Conservation (phyloP, 2,113 vertebrate species). For the Pachycephala philippinensis region DNA sequence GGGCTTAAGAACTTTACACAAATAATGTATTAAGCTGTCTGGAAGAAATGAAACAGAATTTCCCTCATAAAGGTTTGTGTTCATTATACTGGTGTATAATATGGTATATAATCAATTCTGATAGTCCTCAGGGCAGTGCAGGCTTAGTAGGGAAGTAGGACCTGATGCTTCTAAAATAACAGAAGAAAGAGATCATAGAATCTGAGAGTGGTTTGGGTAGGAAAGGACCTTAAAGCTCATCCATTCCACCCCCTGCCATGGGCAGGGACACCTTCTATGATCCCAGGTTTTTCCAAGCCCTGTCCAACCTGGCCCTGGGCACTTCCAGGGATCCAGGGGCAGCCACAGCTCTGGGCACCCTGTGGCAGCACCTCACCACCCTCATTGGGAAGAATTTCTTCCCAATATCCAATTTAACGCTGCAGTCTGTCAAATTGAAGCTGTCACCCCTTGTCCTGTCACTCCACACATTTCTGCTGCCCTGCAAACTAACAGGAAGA, state of each 20-base stretch:
- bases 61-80: not conserved
- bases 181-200: not conserved
- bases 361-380: rapidly evolving
- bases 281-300: not conserved
- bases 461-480: not conserved
- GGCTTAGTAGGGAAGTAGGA: not conserved
- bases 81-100: not conserved
- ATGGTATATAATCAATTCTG: not conserved
- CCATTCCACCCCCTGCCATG: too few relatives aligned
- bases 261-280: not conserved
- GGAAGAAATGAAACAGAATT: not conserved
- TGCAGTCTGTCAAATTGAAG: not conserved
- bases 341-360: not conserved
- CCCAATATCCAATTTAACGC: not conserved
- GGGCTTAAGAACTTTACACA: not conserved
- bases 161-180: not conserved
- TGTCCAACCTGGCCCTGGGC: rapidly evolving
- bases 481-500: not conserved
- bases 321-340: not conserved
- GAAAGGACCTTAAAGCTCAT: not conserved
- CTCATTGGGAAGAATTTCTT: not conserved
- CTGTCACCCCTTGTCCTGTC: not conserved
- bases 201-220: not conserved
- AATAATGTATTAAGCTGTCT: not conserved
- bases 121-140: not conserved